These are phyloP conservation scores for Lasioglossum figueresi DNA, from an alignment of 2,888 invertebrate species.

Conservation along the genomic window DNA sequence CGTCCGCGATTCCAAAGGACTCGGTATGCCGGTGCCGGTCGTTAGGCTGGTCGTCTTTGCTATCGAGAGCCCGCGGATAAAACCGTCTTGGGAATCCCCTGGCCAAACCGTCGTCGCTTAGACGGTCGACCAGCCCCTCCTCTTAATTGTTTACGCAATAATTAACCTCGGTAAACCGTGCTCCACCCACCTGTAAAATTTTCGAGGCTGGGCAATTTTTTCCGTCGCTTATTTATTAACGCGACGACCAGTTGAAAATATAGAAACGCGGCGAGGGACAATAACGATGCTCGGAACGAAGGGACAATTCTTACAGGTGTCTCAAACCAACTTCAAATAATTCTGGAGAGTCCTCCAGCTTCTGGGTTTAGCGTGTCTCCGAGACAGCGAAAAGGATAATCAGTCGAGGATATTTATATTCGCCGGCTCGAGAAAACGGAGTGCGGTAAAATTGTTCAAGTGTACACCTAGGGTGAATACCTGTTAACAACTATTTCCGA, in stretches of 20 bases:
- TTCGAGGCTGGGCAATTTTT: not conserved
- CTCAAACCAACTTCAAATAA: not conserved
- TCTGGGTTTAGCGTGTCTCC: not conserved
- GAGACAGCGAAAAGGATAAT: not conserved
- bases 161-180: slow-evolving; percentile 42
- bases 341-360: not conserved
- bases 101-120: slow-evolving; percentile 62
- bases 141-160: slow-evolving; percentile 66
- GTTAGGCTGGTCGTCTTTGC: slow-evolving; percentile 77
- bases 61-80: slow-evolving; percentile 73
- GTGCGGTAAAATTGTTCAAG: not conserved
- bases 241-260: not conserved
- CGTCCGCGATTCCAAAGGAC: slow-evolving; percentile 74
- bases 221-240: not conserved
- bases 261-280: not conserved
- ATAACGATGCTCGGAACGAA: not conserved
- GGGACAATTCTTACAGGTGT: not conserved
- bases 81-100: slow-evolving; percentile 71
- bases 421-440: not conserved
- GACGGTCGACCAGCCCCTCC: slow-evolving; percentile 33
- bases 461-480: not conserved
- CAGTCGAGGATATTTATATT: not conserved
- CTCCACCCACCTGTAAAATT: not conserved
- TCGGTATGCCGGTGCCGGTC: slow-evolving; percentile 78
- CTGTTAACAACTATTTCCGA: too few relatives aligned